Evolutionary conservation across 2,113 vertebrate genomes (phyloP).

Genomic region (Microcebus griseorufus): DNA sequence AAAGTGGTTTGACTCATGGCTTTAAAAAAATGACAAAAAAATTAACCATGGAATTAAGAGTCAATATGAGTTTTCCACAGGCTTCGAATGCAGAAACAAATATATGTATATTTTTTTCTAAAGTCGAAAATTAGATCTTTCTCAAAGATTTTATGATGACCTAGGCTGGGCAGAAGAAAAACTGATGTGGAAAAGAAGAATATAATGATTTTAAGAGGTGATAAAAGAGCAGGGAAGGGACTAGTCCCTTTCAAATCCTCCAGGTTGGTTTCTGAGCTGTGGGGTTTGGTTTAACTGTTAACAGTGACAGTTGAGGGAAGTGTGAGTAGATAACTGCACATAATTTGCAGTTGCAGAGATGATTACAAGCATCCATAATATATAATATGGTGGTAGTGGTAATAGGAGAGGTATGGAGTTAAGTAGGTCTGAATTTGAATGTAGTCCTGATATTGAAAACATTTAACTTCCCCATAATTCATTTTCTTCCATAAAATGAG

Average conservation of each 20-base stretch:
- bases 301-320: background rate
- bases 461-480: background rate
- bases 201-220: background rate
- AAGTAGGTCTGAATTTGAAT: background rate
- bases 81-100: slow-evolving; percentile 24
- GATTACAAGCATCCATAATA: background rate
- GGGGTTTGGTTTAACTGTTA: background rate
- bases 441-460: background rate
- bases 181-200: background rate
- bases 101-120: background rate
- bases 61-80: background rate
- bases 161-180: background rate
- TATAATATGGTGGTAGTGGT: background rate
- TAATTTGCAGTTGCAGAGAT: background rate
- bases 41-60: background rate
- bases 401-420: background rate
- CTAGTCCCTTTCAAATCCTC: background rate
- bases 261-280: background rate
- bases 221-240: background rate
- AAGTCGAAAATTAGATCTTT: background rate
- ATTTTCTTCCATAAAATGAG: slow-evolving; percentile 3
- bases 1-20: background rate
- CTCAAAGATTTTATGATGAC: background rate
- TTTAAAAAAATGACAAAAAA: background rate
- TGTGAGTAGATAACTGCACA: background rate